Evolutionary conservation across 2,113 vertebrate species (phyloP).

Genomic region (Columbina picui): DNA sequence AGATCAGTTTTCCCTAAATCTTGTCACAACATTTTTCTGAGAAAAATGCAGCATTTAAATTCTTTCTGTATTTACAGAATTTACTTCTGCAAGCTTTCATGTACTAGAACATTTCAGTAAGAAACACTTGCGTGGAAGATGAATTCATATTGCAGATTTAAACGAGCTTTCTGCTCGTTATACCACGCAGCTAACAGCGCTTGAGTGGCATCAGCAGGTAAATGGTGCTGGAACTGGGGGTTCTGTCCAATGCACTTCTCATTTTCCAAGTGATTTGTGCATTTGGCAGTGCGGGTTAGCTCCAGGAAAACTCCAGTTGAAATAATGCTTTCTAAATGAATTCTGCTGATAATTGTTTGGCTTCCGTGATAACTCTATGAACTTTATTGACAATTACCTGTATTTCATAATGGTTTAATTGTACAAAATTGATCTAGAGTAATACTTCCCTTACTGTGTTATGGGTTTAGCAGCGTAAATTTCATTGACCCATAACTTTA

Average conservation of each 20-base stretch:
- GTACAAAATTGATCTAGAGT: background rate
- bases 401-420: background rate
- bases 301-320: background rate
- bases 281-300: background rate
- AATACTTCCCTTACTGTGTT: background rate
- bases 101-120: background rate
- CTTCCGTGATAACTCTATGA: background rate
- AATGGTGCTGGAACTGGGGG: background rate
- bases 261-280: background rate
- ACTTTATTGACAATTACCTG: background rate
- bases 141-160: background rate
- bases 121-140: background rate
- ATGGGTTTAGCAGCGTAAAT: background rate
- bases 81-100: background rate
- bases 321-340: background rate
- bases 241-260: background rate
- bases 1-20: background rate
- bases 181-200: background rate
- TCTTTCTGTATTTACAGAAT: conserved; percentile 31
- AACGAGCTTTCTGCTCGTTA: background rate
- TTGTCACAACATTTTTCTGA: conserved; percentile 46
- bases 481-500: background rate
- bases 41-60: conserved; percentile 5
- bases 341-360: background rate
- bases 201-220: background rate